Percentiles rank a stretch among this genome's conserved stretches.
Evolutionary conservation across 2,888 invertebrate genomes (phyloP).

Genomic region (Octonoba sinensis): DNA sequence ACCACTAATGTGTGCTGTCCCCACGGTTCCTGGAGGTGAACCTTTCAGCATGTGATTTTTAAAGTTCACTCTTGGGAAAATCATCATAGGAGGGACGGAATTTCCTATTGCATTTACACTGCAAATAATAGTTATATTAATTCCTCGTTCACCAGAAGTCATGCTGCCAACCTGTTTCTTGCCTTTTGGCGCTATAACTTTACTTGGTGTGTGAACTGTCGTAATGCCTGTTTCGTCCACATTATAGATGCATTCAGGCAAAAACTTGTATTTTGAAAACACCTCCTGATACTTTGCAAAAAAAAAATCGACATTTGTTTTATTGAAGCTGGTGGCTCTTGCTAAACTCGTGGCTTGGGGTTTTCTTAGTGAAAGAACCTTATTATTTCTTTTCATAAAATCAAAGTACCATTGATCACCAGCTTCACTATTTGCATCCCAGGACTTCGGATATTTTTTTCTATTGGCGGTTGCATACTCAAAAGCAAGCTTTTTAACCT

Average conservation of each 20-base stretch:
- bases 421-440: constrained; percentile 32
- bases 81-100: constrained; percentile 70
- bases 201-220: constrained; percentile 15
- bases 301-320: constrained; percentile 26
- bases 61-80: constrained; percentile 73
- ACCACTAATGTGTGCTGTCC: constrained; percentile 64
- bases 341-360: constrained; percentile 23
- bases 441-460: constrained; percentile 19
- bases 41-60: constrained; percentile 77
- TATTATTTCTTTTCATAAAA: constrained; percentile 29
- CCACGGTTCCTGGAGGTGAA: constrained; percentile 78
- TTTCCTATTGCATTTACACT: constrained; percentile 70
- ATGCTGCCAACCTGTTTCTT: constrained; percentile 28
- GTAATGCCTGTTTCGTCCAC: constrained; percentile 31
- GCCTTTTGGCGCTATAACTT: constrained; percentile 25
- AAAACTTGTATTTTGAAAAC: constrained; percentile 22
- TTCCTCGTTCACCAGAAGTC: constrained; percentile 27
- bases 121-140: constrained; percentile 30
- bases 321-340: constrained; percentile 31
- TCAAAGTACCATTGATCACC: constrained; percentile 28
- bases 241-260: constrained; percentile 29
- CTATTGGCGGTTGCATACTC: constrained; percentile 24
- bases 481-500: constrained; percentile 32
- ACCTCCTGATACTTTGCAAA: constrained; percentile 18
- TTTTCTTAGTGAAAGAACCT: constrained; percentile 28